Base-by-base conservation (phyloP, 2,797 vertebrate genomes). In the Parauchenoglanis ngamensis region DNA sequence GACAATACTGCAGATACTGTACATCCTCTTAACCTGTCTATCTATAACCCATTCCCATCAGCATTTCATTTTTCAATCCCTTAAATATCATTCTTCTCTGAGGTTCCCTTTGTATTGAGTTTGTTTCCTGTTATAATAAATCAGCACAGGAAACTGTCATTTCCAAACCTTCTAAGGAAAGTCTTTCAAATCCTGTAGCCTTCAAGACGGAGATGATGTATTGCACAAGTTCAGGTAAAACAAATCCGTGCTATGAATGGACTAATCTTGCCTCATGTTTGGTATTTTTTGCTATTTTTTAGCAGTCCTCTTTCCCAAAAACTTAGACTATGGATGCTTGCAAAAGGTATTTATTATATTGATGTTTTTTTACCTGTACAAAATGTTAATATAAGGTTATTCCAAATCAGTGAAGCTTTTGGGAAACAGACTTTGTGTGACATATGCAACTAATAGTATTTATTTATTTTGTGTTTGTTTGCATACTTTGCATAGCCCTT, bases 1-100 rank as follows among this genome's bases (percentile, higher is more conserved):
- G 91, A 94, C 94, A 95, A 95, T 94, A 95, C 92, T 92, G 94
- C 95, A 94, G 89, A 94, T 88, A 88, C 91, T 82, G 57, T 86
- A 84, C 76, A 85, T 40, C 81, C 80, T 89, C 83, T 88, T 79
- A 78, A 73, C 57, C 83, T 88, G 81, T 88, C 81, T 85, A 85
- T 84, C 56, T 81, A 44, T 75, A 75, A 49, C 28, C 13, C 87
- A 84, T 85, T 73, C 81, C 63, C 87, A 86, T 88, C 25, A 83
- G 67, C 94, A 95, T 95, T 92, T 93, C 94, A 95, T 94, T 91
- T 88, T 90, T 94, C 88, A 92, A 92, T 90, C 88, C 88, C 92
- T 91, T 87, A 90, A 88, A 72, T 83, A 73, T 84, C 86, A 68
- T 56, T 44, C 57, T 83, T 49, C 40, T 90, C 89, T 91, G 78